These are phyloP conservation scores for Triops cancriformis DNA, from an alignment of 1,140 invertebrate species.

Conservation along the genomic window DNA sequence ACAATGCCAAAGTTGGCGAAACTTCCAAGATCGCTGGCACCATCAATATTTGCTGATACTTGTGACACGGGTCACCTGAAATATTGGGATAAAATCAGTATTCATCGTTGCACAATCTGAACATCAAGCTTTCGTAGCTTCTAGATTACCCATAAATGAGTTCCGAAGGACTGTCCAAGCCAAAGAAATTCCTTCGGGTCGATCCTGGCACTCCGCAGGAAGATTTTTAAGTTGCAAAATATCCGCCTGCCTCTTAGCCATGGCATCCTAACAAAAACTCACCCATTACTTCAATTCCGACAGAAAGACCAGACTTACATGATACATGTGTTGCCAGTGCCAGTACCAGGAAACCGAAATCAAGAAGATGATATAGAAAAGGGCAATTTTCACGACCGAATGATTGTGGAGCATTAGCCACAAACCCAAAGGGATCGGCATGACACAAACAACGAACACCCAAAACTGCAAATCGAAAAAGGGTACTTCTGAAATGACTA, in stretches of 20 bases:
- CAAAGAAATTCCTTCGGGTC: not conserved
- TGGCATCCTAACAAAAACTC: not conserved
- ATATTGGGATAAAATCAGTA: not conserved
- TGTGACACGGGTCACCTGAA: not conserved
- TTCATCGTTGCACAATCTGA: too few relatives aligned
- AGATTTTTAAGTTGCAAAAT: not conserved
- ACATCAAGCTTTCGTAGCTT: too few relatives aligned
- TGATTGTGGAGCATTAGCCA: not conserved
- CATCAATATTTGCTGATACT: not conserved
- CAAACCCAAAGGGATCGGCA: not conserved
- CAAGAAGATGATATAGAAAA: not conserved
- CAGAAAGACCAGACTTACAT: too few relatives aligned
- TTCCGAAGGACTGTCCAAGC: not conserved
- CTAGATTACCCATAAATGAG: not conserved
- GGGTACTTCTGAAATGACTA: not conserved
- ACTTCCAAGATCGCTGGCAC: not conserved
- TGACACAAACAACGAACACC: not conserved
- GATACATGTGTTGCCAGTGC: not conserved
- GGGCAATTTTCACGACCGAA: not conserved
- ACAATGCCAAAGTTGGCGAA: not conserved
- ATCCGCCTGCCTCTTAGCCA: not conserved
- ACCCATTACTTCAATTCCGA: too few relatives aligned
- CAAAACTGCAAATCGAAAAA: not conserved
- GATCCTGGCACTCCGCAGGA: not conserved
- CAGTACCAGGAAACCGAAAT: not conserved